Percentiles rank a stretch among this genome's conserved stretches.
These are phyloP conservation scores for Saxidomus purpurata DNA, from an alignment of 1,140 invertebrate genomes.

Conservation along the genomic window DNA sequence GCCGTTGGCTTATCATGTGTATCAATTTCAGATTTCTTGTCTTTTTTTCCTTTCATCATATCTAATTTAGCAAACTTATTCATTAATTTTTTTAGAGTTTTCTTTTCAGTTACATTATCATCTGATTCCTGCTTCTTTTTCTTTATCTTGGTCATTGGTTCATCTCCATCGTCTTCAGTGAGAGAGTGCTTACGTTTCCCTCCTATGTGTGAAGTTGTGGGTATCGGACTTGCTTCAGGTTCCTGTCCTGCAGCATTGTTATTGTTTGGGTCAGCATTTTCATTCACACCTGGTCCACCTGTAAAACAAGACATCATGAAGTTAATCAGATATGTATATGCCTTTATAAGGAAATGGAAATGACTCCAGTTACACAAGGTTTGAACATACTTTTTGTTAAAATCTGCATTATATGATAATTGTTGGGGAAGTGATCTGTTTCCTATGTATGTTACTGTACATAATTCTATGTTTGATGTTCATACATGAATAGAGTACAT, in stretches of 20 bases:
- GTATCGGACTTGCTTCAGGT: neutral
- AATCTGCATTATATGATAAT: too few relatives aligned
- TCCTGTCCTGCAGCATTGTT: neutral
- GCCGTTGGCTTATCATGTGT: neutral
- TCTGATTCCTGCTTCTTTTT: conserved; percentile 22
- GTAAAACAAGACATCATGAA: too few relatives aligned
- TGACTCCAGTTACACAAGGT: too few relatives aligned
- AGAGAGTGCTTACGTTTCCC: conserved; percentile 26
- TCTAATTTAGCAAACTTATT: conserved; percentile 33
- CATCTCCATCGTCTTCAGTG: neutral
- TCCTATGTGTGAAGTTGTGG: neutral
- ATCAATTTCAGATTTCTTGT: neutral
- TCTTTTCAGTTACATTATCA: neutral
- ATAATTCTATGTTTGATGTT: too few relatives aligned
- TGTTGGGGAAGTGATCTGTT: too few relatives aligned
- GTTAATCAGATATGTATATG: too few relatives aligned
- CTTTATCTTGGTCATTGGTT: conserved; percentile 51
- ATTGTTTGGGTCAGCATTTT: conserved; percentile 43
- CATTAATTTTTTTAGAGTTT: conserved; percentile 16
- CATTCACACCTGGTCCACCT: conserved; percentile 10
- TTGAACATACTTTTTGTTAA: too few relatives aligned
- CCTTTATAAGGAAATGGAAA: too few relatives aligned
- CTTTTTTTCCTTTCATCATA: neutral
- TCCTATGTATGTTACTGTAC: too few relatives aligned
- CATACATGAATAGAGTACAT: too few relatives aligned